Percentiles rank a stretch among this genome's conserved stretches.
phyloP scores from a whole-genome alignment of 1,140 invertebrate species.

The Mactra quadrangularis region DNA sequence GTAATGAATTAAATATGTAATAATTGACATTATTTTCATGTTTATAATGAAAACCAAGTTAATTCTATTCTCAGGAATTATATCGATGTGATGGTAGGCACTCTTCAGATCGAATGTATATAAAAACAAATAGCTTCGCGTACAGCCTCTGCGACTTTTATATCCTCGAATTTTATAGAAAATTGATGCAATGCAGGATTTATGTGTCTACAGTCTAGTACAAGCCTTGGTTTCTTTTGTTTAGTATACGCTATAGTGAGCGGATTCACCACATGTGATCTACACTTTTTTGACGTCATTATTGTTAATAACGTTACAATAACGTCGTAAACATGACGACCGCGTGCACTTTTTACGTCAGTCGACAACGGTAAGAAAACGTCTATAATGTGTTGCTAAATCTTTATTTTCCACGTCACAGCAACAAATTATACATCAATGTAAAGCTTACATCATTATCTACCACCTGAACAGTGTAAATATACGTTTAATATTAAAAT shows the following conservation, averaged over 20 bases:
- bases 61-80: constrained; percentile 22
- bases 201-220: constrained; percentile 25
- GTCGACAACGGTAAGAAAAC: too few relatives aligned
- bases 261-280: constrained; percentile 22
- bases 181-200: constrained; percentile 18
- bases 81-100: constrained; percentile 36
- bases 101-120: constrained; percentile 50
- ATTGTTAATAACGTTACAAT: too few relatives aligned
- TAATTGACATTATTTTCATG: background rate
- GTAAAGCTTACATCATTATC: too few relatives aligned
- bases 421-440: too few relatives aligned
- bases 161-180: constrained; percentile 52
- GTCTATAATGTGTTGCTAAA: too few relatives aligned
- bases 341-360: too few relatives aligned
- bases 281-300: too few relatives aligned
- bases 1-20: constrained; percentile 5
- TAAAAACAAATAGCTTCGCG: constrained; percentile 18
- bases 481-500: too few relatives aligned
- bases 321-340: too few relatives aligned
- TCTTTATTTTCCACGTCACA: too few relatives aligned
- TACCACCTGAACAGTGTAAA: too few relatives aligned
- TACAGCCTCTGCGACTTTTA: constrained; percentile 17
- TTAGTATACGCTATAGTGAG: background rate
- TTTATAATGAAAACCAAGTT: constrained; percentile 7
- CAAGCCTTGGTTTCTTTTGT: constrained; percentile 2